These are phyloP conservation scores for Chydorus sphaericus DNA, from an alignment of 2,888 invertebrate species.

Conservation along the genomic window DNA sequence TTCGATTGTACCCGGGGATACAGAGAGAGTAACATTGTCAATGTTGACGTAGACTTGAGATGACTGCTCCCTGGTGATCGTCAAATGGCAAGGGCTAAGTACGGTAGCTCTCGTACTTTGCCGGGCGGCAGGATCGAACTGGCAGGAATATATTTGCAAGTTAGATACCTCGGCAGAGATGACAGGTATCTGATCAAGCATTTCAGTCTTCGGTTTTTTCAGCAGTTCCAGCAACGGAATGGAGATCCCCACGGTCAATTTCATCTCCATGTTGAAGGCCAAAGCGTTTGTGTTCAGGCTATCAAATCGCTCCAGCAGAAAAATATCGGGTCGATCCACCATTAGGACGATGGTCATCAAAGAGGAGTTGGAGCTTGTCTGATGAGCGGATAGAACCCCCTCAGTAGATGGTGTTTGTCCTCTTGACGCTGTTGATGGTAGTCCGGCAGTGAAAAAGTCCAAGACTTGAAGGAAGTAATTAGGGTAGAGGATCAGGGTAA, in stretches of 20 bases:
- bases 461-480: slow-evolving; percentile 77
- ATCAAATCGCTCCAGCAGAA: slow-evolving; percentile 67
- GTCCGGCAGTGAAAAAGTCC: slow-evolving; percentile 50
- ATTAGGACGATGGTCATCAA: slow-evolving; percentile 59
- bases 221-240: slow-evolving; percentile 50
- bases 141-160: slow-evolving; percentile 61
- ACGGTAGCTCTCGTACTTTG: slow-evolving; percentile 47
- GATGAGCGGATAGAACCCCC: not conserved
- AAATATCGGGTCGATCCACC: slow-evolving; percentile 80
- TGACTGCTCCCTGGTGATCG: slow-evolving; percentile 60
- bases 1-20: slow-evolving; percentile 76
- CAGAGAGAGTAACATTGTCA: slow-evolving; percentile 59
- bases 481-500: slow-evolving; percentile 78
- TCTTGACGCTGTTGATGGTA: no score
- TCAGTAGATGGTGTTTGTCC: not conserved
- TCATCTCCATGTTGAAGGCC: slow-evolving; percentile 68
- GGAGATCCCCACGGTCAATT: slow-evolving; percentile 59
- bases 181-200: slow-evolving; percentile 61
- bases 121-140: slow-evolving; percentile 42
- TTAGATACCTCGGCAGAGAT: slow-evolving; percentile 65
- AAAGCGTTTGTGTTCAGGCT: slow-evolving; percentile 66
- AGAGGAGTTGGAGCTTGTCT: not conserved
- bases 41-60: slow-evolving; percentile 66
- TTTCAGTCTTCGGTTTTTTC: slow-evolving; percentile 42
- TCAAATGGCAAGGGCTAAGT: slow-evolving; percentile 64